Percentiles rank a stretch among this genome's conserved stretches.
phyloP scores from a whole-genome alignment of 2,113 vertebrate genomes.

The Parotia lawesii region DNA sequence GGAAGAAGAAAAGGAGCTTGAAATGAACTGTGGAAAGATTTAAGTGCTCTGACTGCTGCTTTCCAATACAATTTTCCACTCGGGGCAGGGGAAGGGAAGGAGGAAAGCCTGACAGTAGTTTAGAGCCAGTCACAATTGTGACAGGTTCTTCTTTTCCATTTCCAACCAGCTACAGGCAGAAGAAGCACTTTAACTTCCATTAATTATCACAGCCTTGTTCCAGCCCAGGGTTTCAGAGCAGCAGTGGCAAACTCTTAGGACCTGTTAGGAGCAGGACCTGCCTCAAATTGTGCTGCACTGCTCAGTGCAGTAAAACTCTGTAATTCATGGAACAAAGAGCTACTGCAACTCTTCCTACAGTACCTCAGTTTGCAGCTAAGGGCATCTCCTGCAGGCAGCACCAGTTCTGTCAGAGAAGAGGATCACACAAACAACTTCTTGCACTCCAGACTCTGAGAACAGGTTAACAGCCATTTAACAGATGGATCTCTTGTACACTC shows the following conservation, averaged over 20 bases:
- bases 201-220: conserved; percentile 17
- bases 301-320: neutral
- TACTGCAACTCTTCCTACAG: neutral
- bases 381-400: neutral
- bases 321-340: neutral
- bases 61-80: conserved; percentile 66
- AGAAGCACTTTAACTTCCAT: conserved; percentile 26
- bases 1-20: conserved; percentile 59
- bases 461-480: neutral
- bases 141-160: conserved; percentile 62
- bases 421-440: neutral
- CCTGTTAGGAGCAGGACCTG: neutral
- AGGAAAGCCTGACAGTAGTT: conserved; percentile 51
- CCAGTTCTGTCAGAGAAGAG: neutral
- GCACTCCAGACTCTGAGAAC: neutral
- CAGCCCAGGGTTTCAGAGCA: neutral
- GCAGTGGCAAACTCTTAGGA: neutral
- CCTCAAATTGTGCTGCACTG: neutral
- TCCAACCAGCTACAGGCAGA: conserved; percentile 47
- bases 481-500: neutral
- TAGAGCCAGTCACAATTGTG: conserved; percentile 61
- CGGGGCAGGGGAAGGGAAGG: conserved; percentile 47
- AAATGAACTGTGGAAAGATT: conserved; percentile 69
- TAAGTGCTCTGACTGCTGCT: conserved; percentile 55
- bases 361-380: neutral